These are phyloP conservation scores for Phasianus colchicus DNA, from an alignment of 2,113 vertebrate genomes.

Conservation along the genomic window DNA sequence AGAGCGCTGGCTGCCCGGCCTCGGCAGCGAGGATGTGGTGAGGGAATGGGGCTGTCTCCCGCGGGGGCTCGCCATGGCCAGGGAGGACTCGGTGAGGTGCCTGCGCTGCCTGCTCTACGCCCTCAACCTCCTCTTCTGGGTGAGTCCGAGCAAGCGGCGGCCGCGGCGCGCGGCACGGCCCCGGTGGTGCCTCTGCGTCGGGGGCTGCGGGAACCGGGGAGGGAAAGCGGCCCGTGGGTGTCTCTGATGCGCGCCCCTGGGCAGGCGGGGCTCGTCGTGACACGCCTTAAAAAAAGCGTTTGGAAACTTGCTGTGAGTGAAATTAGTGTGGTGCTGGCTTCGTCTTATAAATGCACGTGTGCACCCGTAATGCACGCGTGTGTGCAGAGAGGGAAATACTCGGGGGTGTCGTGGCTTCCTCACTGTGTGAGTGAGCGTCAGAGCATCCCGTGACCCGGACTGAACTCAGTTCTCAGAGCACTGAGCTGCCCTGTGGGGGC, in stretches of 20 bases:
- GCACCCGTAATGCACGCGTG: accelerated
- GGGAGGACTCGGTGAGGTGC: slow-evolving; percentile 96
- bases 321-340: slow-evolving; percentile 32
- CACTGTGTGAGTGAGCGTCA: neutral
- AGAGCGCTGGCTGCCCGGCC: slow-evolving; percentile 51
- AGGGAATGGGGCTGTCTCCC: slow-evolving; percentile 81
- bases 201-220: neutral
- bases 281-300: neutral
- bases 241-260: slow-evolving; percentile 23
- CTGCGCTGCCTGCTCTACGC: slow-evolving; percentile 93
- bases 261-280: neutral
- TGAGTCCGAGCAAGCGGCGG: slow-evolving; percentile 83
- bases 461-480: accelerated
- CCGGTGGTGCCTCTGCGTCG: neutral
- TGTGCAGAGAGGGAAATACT: neutral
- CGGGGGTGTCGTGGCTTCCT: neutral
- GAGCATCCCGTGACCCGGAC: neutral
- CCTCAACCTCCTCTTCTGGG: slow-evolving; percentile 97
- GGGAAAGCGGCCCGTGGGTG: neutral
- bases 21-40: slow-evolving; percentile 76
- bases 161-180: neutral
- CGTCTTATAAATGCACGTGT: slow-evolving; percentile 50
- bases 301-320: slow-evolving; percentile 20
- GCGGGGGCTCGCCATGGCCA: slow-evolving; percentile 88
- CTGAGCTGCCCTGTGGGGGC: neutral